Conservation (phyloP, 1,140 invertebrate species). For the Sitodiplosis mosellana region DNA sequence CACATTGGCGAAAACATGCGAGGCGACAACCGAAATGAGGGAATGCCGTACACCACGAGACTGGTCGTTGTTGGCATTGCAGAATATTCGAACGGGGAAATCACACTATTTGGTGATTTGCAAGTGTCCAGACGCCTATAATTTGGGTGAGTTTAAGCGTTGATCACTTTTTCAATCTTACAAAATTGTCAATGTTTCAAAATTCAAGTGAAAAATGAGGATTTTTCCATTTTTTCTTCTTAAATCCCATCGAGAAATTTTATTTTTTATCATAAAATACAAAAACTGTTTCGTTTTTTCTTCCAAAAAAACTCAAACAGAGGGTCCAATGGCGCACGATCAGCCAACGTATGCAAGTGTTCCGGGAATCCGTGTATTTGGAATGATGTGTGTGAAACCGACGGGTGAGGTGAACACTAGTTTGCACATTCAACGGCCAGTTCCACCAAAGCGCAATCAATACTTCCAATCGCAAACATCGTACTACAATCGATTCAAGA, state of each 20-base stretch:
- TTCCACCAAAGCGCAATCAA: constrained; percentile 22
- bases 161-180: too few species aligned
- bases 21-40: constrained; percentile 72
- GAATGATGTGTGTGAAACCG: constrained; percentile 70
- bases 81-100: constrained; percentile 82
- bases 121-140: constrained; percentile 64
- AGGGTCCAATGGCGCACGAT: constrained; percentile 83
- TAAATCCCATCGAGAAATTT: too few species aligned
- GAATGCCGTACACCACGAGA: constrained; percentile 72
- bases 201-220: constrained; percentile 1
- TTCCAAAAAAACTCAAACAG: constrained; percentile 27
- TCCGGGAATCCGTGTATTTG: constrained; percentile 77
- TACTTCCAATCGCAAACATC: neutral
- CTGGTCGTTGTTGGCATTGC: constrained; percentile 78
- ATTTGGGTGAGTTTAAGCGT: constrained; percentile 44
- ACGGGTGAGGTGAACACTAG: constrained; percentile 3
- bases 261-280: neutral
- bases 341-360: constrained; percentile 85
- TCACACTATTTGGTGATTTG: constrained; percentile 89
- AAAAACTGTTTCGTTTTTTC: neutral
- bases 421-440: constrained; percentile 9
- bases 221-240: too few species aligned
- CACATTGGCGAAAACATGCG: constrained; percentile 83
- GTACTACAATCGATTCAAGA: neutral
- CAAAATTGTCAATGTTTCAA: too few species aligned